These are phyloP conservation scores for Hirundichthys speculiger DNA, from an alignment of 2,113 vertebrate genomes.

Conservation along the genomic window DNA sequence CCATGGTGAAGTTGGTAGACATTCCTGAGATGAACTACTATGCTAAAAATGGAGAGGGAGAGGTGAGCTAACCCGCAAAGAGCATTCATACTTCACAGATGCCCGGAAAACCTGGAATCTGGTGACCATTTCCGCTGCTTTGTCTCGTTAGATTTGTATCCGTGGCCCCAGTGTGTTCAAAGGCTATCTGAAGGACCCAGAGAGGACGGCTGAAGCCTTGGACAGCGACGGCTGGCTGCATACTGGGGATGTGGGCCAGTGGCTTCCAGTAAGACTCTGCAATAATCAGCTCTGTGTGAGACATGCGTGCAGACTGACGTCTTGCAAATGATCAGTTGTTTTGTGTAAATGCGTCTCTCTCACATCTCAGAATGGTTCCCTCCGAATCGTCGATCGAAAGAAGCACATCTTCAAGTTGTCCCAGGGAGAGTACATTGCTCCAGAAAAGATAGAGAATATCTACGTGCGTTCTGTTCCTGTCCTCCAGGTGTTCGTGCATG, in stretches of 20 bases:
- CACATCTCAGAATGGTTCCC: conserved; percentile 79
- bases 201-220: conserved; percentile 76
- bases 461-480: conserved; percentile 78
- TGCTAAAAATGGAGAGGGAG: conserved; percentile 77
- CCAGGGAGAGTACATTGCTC: conserved; percentile 84
- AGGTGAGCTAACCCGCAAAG: conserved; percentile 62
- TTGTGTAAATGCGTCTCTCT: not conserved
- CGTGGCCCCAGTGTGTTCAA: conserved; percentile 80
- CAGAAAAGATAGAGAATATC: conserved; percentile 84
- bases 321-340: not conserved
- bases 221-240: conserved; percentile 83
- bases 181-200: conserved; percentile 80
- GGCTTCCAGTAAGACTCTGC: conserved; percentile 76
- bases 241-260: conserved; percentile 83
- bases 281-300: not conserved
- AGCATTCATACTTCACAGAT: not conserved
- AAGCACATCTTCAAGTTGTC: conserved; percentile 85
- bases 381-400: conserved; percentile 83
- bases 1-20: conserved; percentile 79
- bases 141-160: conserved; percentile 76
- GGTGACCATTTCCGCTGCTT: not conserved
- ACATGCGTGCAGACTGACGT: no score
- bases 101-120: not conserved
- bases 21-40: conserved; percentile 85
- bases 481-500: conserved; percentile 83